Base-by-base conservation (phyloP, 1,140 invertebrate species). In the Magallana gigas region DNA sequence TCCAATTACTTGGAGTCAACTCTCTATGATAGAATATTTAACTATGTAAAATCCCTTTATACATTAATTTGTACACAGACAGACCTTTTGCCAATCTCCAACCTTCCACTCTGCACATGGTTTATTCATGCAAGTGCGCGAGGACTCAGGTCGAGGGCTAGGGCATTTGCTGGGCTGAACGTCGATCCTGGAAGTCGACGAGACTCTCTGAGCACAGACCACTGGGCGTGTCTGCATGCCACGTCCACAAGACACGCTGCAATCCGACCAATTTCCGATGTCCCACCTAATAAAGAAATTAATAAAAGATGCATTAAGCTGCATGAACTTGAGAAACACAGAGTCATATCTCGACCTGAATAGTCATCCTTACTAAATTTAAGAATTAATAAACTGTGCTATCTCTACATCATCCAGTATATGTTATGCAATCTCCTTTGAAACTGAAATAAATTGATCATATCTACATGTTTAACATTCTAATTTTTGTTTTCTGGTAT, bases 81-180 rank as follows among this genome's bases (percentile, higher is more conserved):
- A 48, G 36, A 96, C 96, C 94, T 96, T 93, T 3, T 95, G 94
- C 97, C 97, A 97, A 1, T 96, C 95, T 23, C 97, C 96, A 29
- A 95, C 93, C 89, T 96, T 97, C 97, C 97, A 97, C 89, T 96
- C 96, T 29, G 96, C 95, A 92, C 97, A 97, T 8, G 95, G 94
- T 85, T 95, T 95, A 59, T 96, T 96, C 71, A 96, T 96, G 83
- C 97, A 97, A 4, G 95, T 95, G 90, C 96, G 94, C 1, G 95
- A 95, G 6, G 94, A 95, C 85, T 96, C 95, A 0, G 97, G 97
- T 90, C 96, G 96, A 60, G 85, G 85, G 8, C 91, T 90, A 8
- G 92, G 76, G 56, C 57, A 91, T 14, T 92, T 91, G 57, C 88
- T 89, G 12, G 91, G n/a, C 14, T 88, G 87, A 9, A 91, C 57